These are phyloP conservation scores for Isurus oxyrinchus DNA, from an alignment of 2,113 vertebrate genomes.

Conservation along the genomic window DNA sequence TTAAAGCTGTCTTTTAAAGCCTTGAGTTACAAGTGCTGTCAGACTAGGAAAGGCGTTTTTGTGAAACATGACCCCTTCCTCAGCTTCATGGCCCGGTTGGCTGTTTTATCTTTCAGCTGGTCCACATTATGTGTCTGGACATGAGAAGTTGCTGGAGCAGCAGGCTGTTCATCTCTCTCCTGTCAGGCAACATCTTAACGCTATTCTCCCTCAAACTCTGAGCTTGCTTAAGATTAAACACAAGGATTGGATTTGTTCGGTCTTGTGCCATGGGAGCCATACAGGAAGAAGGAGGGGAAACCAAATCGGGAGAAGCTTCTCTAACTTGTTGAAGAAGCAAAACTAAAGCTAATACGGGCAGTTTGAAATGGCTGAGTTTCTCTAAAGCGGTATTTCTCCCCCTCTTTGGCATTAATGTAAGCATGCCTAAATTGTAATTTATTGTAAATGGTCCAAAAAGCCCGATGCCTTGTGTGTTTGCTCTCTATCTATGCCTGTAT, in stretches of 20 bases:
- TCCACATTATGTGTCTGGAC: background rate
- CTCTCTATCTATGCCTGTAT: background rate
- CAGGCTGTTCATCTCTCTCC: background rate
- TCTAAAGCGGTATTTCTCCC: background rate
- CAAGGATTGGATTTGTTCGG: background rate
- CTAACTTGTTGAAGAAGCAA: background rate
- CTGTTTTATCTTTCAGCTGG: background rate
- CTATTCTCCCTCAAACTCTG: background rate
- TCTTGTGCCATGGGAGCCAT: background rate
- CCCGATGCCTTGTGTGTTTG: background rate
- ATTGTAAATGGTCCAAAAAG: background rate
- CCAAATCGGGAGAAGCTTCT: background rate
- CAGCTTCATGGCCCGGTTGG: background rate
- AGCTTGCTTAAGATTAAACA: background rate
- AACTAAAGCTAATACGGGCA: background rate
- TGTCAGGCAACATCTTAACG: background rate
- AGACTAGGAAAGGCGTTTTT: background rate
- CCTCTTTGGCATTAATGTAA: too few species aligned
- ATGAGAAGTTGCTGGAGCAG: too few species aligned
- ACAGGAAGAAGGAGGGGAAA: background rate
- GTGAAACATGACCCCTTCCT: background rate
- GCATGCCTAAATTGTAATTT: background rate
- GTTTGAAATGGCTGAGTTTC: background rate
- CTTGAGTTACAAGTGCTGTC: background rate
- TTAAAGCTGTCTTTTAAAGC: background rate